Percentiles rank a stretch among this genome's conserved stretches.
Evolutionary conservation across 2,888 invertebrate genomes (phyloP).

Genomic region (Ceramica pisi): DNA sequence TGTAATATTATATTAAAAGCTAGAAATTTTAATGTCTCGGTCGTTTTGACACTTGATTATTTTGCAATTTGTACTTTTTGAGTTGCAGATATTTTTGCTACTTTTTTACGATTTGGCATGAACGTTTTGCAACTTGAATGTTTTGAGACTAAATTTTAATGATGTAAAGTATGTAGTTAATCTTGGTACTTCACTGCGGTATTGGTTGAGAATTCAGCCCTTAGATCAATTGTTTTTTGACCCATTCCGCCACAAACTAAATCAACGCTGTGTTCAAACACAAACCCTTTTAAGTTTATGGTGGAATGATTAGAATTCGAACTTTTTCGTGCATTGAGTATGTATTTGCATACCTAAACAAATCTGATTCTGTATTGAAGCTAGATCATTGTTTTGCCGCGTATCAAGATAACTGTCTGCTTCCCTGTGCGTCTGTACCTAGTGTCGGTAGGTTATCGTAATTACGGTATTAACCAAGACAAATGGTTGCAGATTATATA

Average conservation of each 20-base stretch:
- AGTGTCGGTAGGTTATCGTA: conserved; percentile 50
- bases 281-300: neutral
- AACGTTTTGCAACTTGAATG: too few relatives aligned
- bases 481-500: conserved; percentile 30
- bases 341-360: neutral
- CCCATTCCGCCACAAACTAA: neutral
- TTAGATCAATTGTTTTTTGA: too few relatives aligned
- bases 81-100: too few relatives aligned
- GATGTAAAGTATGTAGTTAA: neutral
- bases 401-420: conserved; percentile 16
- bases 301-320: neutral
- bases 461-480: conserved; percentile 24
- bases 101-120: too few relatives aligned
- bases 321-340: neutral
- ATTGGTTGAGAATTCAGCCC: neutral
- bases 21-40: too few relatives aligned
- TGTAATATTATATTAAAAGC: too few relatives aligned
- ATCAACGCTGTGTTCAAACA: too few relatives aligned
- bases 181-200: conserved; percentile 2
- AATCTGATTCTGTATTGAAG: neutral
- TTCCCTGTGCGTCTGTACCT: neutral
- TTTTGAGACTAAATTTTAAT: too few relatives aligned
- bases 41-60: too few relatives aligned
- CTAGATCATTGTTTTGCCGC: neutral
- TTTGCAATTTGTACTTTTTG: too few relatives aligned